Percentiles rank a stretch among this genome's conserved stretches.
Conservation (phyloP, 2,113 vertebrate species). For the Rallus limicola region DNA sequence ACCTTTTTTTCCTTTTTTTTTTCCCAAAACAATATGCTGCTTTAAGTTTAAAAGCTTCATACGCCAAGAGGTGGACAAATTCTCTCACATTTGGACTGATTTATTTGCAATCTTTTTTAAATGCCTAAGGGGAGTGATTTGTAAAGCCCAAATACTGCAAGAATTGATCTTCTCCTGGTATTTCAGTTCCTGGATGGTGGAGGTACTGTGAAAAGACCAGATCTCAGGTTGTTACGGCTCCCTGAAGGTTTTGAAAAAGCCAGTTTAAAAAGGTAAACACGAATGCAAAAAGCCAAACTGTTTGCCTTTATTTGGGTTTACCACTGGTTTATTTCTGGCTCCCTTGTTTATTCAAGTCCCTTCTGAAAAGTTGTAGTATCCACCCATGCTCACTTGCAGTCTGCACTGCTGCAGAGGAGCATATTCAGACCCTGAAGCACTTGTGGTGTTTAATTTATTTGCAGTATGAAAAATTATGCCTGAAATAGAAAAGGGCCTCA, state of each 20-base stretch:
- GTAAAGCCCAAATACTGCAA: background rate
- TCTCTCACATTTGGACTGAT: background rate
- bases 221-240: background rate
- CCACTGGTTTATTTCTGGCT: background rate
- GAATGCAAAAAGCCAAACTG: background rate
- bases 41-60: background rate
- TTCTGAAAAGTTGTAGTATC: background rate
- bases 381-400: background rate
- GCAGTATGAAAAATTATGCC: background rate
- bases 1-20: background rate
- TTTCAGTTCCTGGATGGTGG: background rate
- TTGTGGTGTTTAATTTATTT: background rate
- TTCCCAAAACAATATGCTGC: background rate
- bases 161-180: background rate
- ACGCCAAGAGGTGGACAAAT: background rate
- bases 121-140: background rate
- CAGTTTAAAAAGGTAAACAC: background rate
- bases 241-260: background rate
- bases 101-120: background rate
- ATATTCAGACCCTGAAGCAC: background rate
- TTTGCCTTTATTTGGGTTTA: constrained; percentile 28
- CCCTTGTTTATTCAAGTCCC: background rate
- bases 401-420: background rate
- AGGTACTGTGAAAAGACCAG: background rate
- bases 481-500: background rate